Evolutionary conservation across 2,888 invertebrate genomes (phyloP).

Genomic region (Meteorus colon): DNA sequence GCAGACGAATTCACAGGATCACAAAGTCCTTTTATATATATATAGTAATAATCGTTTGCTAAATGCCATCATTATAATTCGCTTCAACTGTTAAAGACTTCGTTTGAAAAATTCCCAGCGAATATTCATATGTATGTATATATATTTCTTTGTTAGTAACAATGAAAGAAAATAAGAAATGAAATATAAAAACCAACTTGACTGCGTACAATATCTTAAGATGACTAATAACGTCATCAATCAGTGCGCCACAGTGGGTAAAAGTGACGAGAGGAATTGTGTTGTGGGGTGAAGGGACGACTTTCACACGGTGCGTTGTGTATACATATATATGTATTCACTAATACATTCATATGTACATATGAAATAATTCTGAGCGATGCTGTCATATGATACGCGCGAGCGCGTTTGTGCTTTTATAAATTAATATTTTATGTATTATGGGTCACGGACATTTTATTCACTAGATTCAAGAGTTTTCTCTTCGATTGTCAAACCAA

Average conservation of each 20-base stretch:
- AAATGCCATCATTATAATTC: constrained; percentile 35
- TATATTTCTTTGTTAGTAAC: constrained; percentile 2
- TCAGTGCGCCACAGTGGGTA: constrained; percentile 53
- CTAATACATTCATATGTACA: neutral
- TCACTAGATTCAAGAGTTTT: neutral
- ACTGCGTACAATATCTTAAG: constrained; percentile 45
- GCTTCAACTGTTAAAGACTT: constrained; percentile 24
- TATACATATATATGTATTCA: neutral
- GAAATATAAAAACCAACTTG: constrained; percentile 9
- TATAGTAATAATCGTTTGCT: constrained; percentile 28
- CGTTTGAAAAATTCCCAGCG: neutral
- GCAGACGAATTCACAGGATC: neutral
- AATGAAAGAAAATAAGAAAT: constrained; percentile 11
- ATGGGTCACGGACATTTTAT: constrained; percentile 59
- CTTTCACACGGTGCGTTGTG: constrained; percentile 40
- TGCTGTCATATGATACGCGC: constrained; percentile 64
- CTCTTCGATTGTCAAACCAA: neutral
- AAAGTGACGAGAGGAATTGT: constrained; percentile 8
- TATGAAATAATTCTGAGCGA: constrained; percentile 58
- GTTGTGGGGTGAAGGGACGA: neutral
- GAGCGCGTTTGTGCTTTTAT: constrained; percentile 64
- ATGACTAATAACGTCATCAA: constrained; percentile 71
- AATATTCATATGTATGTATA: neutral
- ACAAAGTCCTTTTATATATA: neutral
- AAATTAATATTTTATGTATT: constrained; percentile 58